Conservation (phyloP, 2,797 vertebrate genomes). For the Malurus splendens region DNA sequence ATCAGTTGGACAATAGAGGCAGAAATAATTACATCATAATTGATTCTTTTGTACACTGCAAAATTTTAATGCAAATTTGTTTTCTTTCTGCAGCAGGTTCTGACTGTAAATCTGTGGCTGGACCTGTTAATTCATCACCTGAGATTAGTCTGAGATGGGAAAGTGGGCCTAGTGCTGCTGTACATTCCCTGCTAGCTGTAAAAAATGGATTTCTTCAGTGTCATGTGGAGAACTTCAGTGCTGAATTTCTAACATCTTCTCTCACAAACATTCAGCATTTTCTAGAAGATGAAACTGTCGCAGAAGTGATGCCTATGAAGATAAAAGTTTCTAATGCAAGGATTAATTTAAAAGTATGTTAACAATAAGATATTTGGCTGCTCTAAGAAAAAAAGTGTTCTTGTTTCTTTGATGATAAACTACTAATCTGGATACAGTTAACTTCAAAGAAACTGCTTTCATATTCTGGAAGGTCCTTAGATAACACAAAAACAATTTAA, state of each 20-base stretch:
- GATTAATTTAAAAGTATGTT: conserved; percentile 87
- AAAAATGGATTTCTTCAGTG: conserved; percentile 94
- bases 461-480: not conserved
- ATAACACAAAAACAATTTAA: conserved; percentile 10
- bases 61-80: conserved; percentile 2
- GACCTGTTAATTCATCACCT: conserved; percentile 69
- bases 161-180: conserved; percentile 83
- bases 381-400: not conserved
- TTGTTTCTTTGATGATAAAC: conserved; percentile 30
- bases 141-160: conserved; percentile 88
- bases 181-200: conserved; percentile 85
- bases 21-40: not conserved
- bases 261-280: conserved; percentile 90
- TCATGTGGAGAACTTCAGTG: conserved; percentile 84
- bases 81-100: conserved; percentile 67
- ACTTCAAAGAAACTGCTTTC: conserved; percentile 17
- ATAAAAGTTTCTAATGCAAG: conserved; percentile 87
- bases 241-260: conserved; percentile 88
- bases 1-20: not conserved
- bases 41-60: not conserved
- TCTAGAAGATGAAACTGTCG: conserved; percentile 86
- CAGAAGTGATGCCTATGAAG: conserved; percentile 93
- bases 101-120: conserved; percentile 59
- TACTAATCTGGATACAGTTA: not conserved
- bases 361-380: conserved; percentile 10